These are phyloP conservation scores for Enteromius afrohamiltoni DNA, from an alignment of 2,797 vertebrate genomes.

Conservation along the genomic window DNA sequence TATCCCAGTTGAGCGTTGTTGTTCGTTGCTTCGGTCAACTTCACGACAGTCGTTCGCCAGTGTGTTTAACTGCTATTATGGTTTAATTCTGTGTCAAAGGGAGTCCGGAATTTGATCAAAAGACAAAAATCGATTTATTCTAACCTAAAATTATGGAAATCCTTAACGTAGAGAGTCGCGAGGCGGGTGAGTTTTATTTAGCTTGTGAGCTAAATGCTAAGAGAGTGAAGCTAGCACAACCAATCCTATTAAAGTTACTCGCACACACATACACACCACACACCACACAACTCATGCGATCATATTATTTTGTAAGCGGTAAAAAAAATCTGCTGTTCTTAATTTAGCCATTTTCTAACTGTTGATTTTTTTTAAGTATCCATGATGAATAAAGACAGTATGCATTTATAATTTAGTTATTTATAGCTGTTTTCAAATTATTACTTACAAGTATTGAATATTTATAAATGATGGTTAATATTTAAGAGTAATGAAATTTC, in stretches of 20 bases:
- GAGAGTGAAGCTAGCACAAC: conserved; percentile 50
- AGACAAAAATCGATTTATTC: neutral
- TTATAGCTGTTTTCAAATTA: neutral
- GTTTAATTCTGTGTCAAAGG: neutral
- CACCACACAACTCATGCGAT: neutral
- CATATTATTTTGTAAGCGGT: neutral
- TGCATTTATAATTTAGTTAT: neutral
- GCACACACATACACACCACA: neutral
- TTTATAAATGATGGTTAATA: neutral
- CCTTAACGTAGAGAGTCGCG: conserved; percentile 26
- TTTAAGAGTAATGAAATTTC: neutral
- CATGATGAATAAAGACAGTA: neutral
- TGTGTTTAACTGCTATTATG: neutral
- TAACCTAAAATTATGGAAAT: conserved; percentile 29
- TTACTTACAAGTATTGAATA: neutral
- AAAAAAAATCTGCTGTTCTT: neutral
- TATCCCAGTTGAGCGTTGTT: conserved; percentile 16
- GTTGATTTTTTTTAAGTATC: neutral
- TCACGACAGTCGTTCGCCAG: conserved; percentile 8
- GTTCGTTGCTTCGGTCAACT: conserved; percentile 58
- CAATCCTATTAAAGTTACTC: conserved; percentile 39
- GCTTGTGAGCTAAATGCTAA: conserved; percentile 37
- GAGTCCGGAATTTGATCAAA: neutral
- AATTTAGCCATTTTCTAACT: neutral
- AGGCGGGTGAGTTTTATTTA: conserved; percentile 47